Base-by-base conservation (phyloP, 2,797 vertebrate genomes). In the Takifugu rubripes region DNA sequence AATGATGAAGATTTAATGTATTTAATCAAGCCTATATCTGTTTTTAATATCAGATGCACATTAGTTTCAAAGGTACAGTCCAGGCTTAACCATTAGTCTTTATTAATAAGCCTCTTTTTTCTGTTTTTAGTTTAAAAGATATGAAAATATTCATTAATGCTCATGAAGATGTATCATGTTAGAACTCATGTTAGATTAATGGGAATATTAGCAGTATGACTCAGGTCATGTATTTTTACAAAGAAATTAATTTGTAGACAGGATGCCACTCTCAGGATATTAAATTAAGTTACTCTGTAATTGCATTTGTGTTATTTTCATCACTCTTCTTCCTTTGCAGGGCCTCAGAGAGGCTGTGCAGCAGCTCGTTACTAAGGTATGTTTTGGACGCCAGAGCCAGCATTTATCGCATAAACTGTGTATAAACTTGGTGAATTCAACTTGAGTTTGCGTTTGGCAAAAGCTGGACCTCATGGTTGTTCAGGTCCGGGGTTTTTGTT, bases 271-370 rank as follows among this genome's bases (percentile, higher is more conserved):
- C 49, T 52, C 5, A n/a, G 49, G 51, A 53, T 64, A 72, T 73
- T 75, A 21, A 67, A 79, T 68, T 73, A 68, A 21, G 9, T 8
- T 45, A 31, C 46, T 29, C 68, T 66, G 54, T 79, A 72, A 80
- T 79, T 68, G 26, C 36, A 59, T 83, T 81, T 66, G 59, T 46
- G 60, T 64, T 29, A 25, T 69, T 69, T 70, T 78, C 54, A 72
- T 71, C 36, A 5, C 47, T 58, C 26, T 77, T 49, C 11, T 70
- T 70, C 5, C 80, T 71, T 63, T 72, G 2, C 76, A 93, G 92
- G 91, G 92, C 43, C 80, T 93, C 80, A 90, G 89, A 61, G 92
- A 92, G 59, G 92, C 92, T 48, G 87, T 93, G 3, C 89, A 80
- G 77, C 87, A 91, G 72, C 88, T 93, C 2, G 89, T 85, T 55